Evolutionary conservation across 2,797 vertebrate genomes (phyloP).

Genomic region (Pseudotriccus pelzelni): DNA sequence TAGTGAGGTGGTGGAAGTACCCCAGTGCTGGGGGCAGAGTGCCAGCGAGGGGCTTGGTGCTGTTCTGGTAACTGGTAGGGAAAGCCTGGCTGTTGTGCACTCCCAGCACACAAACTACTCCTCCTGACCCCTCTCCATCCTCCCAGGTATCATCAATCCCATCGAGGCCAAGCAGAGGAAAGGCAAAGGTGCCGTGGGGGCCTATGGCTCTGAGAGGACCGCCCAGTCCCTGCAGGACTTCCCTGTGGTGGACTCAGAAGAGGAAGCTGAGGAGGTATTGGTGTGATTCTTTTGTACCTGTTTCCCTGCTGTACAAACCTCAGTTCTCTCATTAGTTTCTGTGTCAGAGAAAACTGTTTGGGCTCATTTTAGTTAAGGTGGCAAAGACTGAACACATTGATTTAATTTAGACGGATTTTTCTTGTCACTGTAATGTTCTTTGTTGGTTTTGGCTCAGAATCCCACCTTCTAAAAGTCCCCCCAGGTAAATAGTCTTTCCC

Average conservation of each 20-base stretch:
- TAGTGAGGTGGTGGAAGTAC: not conserved
- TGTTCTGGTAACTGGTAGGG: rapidly evolving
- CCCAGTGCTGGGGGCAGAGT: not conserved
- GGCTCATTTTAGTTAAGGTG: not conserved
- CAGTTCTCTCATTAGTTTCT: not conserved
- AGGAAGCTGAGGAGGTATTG: slow-evolving; percentile 93
- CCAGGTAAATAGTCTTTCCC: not conserved
- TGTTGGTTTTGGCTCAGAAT: not conserved
- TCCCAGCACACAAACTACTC: not conserved
- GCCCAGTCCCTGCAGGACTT: slow-evolving; percentile 93
- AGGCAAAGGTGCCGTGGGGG: slow-evolving; percentile 95
- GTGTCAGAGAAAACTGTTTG: not conserved
- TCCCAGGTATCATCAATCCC: slow-evolving; percentile 90
- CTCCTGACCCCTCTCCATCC: not conserved
- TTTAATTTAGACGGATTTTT: not conserved
- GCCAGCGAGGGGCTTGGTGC: not conserved
- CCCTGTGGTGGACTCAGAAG: slow-evolving; percentile 92
- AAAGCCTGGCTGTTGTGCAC: not conserved
- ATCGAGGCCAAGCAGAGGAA: slow-evolving; percentile 97
- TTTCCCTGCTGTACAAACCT: not conserved
- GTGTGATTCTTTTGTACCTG: not conserved
- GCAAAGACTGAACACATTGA: rapidly evolving
- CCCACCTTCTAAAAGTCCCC: not conserved
- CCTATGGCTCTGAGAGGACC: slow-evolving; percentile 93
- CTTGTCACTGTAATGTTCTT: not conserved